phyloP scores from a whole-genome alignment of 2,113 vertebrate species.

The Tonatia bakeri region DNA sequence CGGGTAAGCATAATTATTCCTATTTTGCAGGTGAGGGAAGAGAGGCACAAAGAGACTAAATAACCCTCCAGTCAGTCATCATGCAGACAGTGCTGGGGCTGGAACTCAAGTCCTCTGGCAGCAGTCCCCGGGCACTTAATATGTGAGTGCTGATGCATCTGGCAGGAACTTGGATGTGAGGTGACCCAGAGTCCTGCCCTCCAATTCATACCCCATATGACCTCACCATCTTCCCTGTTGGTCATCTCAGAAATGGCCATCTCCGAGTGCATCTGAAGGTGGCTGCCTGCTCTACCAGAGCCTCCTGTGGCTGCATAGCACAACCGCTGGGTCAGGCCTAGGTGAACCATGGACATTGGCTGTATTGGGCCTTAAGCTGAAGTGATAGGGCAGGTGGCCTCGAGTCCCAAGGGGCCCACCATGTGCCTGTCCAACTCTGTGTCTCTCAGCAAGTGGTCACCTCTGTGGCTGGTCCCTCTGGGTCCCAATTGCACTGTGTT shows the following conservation, averaged over 20 bases:
- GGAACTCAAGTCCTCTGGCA: background rate
- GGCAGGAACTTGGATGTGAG: background rate
- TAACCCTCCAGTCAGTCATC: background rate
- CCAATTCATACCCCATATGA: background rate
- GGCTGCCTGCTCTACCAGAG: conserved; percentile 80
- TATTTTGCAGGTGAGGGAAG: too few relatives aligned
- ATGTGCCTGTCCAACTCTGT: background rate
- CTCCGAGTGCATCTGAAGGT: conserved; percentile 75
- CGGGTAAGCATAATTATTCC: background rate
- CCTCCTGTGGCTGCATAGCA: conserved; percentile 79
- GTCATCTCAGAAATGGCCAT: conserved; percentile 60
- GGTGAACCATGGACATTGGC: conserved; percentile 15
- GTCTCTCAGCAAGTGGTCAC: background rate
- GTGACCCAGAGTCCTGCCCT: background rate
- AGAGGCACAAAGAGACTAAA: background rate
- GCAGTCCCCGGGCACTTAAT: background rate
- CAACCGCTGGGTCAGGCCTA: conserved; percentile 71
- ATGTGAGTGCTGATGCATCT: background rate
- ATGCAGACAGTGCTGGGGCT: background rate
- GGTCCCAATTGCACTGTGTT: too few relatives aligned
- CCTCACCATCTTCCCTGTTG: conserved; percentile 76
- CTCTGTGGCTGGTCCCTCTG: background rate
- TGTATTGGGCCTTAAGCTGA: background rate
- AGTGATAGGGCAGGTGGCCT: conserved; percentile 14
- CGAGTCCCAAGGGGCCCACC: background rate